Base-by-base conservation (phyloP, 1,140 invertebrate species). In the Drepana arcuata region DNA sequence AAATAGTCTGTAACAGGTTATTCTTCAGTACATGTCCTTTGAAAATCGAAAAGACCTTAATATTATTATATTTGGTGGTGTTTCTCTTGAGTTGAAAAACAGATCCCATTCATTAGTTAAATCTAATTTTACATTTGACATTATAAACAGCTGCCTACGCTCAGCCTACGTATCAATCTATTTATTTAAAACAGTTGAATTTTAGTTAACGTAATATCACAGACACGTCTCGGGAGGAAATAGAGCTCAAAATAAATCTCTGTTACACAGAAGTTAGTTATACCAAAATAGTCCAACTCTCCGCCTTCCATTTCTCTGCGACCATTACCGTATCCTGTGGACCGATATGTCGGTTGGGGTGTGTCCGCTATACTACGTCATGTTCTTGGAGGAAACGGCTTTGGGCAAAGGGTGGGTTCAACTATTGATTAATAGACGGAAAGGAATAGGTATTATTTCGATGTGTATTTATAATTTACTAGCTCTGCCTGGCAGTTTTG, bases 311-410 rank as follows among this genome's bases (percentile, higher is more conserved):
- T 69, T 70, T 70, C 69, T 69, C 65, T 69, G 55, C 65, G 54
- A 57, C 64, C 69, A 74, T 81, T 81, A 75, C 74, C 70, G 69
- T 74, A 79, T 81, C 77, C 77, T 81, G 77, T 69, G 59, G 56
- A 54, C 32, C 54, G 51, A 56, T 56, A 53, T 54, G 54, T 61
- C 60, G 39, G 44, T 47, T 34, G n/a, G n/a, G n/a, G n/a, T n/a
- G n/a, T n/a, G n/a, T n/a, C n/a, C n/a, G n/a, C n/a, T n/a, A n/a
- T n/a, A 55, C 48, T 45, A 47, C 16, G 30, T 37, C 25, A n/a
- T n/a, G n/a, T n/a, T n/a, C n/a, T n/a, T n/a, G n/a, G n/a, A n/a
- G n/a, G n/a, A n/a, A n/a, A n/a, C n/a, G n/a, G n/a, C n/a, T n/a
- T n/a, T n/a, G n/a, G n/a, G n/a, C n/a, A n/a, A n/a, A n/a, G n/a